phyloP scores from a whole-genome alignment of 2,888 invertebrate species.

The Agonopterix heracliana region DNA sequence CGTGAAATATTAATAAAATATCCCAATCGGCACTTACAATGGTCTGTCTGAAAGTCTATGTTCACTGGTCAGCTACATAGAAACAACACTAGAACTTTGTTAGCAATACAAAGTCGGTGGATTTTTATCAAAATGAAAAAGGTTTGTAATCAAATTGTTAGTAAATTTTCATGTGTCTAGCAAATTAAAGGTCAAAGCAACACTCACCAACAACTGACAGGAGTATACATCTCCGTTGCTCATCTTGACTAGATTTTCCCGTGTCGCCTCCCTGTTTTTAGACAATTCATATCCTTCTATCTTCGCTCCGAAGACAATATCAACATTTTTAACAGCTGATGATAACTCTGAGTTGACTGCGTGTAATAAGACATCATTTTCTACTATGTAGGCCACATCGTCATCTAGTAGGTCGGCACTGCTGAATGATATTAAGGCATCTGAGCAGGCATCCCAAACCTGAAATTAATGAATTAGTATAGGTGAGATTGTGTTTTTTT shows the following conservation, averaged over 20 bases:
- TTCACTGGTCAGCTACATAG: no score
- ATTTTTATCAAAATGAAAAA: no score
- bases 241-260: conserved; percentile 69
- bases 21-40: no score
- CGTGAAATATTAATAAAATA: no score
- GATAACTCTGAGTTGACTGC: conserved; percentile 80
- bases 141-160: no score
- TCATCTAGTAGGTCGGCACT: conserved; percentile 80
- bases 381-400: conserved; percentile 93
- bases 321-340: conserved; percentile 71
- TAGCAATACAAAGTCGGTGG: no score
- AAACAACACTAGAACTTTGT: no score
- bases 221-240: conserved; percentile 79
- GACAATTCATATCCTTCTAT: conserved; percentile 80
- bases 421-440: conserved; percentile 91
- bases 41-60: no score
- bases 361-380: conserved; percentile 91
- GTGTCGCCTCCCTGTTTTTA: conserved; percentile 30
- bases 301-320: conserved; percentile 81
- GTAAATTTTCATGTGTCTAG: no score
- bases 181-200: no score
- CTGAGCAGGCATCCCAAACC: conserved; percentile 96
- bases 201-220: conserved; percentile 82
- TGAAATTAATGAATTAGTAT: conserved; percentile 39
- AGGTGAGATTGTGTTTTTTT: no score